Base-by-base conservation (phyloP, 2,888 invertebrate genomes). In the Hoplodrina blanda region DNA sequence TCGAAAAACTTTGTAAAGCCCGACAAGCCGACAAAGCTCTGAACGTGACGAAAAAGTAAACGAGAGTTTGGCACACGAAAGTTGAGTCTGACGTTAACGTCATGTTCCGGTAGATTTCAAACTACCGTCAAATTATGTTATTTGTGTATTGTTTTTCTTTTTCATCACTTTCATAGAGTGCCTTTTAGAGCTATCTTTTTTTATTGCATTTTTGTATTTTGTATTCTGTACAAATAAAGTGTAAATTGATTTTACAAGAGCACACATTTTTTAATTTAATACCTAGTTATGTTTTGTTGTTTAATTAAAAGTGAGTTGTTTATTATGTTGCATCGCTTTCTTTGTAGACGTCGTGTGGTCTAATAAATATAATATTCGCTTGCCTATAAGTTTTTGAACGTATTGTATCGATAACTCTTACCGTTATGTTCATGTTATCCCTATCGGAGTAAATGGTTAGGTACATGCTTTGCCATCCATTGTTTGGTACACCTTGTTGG, bases 261-360 rank as follows among this genome's bases (percentile, higher is more conserved):
- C 30, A 60, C 15, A n/a, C 41, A 4, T 41, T 63, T 49, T 59
- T 25, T 30, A 6, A n/a, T 13, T 33, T 54, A 4, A 5, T 17
- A n/a, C n/a, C n/a, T n/a, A 19, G 15, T n/a, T 52, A 4, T 1
- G 11, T 62, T 19, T 37, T 41, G 30, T 46, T 52, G 25, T 30
- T 2, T 46, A 13, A 33, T 2, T 46, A 25, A 25, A 25, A 25
- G 25, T 25, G 25, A 25, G 25, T 25, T 25, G 25, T 25, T 25
- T 25, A 25, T 25, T 25, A 41, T 20, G 49, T 20, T 37, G 41
- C n/a, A 25, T 41, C 56, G 46, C 13, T 41, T 37, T 54, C 25
- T 15, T 68, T 60, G 20, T 52, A 3, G 2, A 46, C 60, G 44
- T 66, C 52, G 15, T 62, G 61, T 78, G 61, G 49, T 46, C 17